Evolutionary conservation across 2,113 vertebrate genomes (phyloP), one percentile per base, ranked within the genome.

Genomic region (Gadus macrocephalus): DNA sequence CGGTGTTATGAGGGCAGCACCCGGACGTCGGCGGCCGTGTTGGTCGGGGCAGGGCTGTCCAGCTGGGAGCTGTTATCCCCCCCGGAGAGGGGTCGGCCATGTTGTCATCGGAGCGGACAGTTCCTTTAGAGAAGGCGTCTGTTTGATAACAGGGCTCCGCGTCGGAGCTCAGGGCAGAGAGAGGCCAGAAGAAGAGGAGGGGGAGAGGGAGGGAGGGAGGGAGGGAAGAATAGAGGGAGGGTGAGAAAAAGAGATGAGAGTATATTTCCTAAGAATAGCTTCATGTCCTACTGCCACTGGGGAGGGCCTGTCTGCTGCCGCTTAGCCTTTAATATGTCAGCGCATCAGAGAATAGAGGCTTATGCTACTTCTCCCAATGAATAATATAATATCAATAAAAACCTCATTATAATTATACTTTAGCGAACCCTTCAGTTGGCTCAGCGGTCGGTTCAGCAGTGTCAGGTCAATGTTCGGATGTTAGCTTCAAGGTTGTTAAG

Each of bases 81-180:
- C 15, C 42, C 59, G 59, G 61, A 79, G 17, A 70, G 60, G 60
- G 71, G 67, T 28, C 78, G 68, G 66, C 72, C 72, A 73, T 74
- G 53, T 73, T 83, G 84, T 83, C 78, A 71, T 53, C 64, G 25
- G 83, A 80, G 77, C 71, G 17, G 73, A 35, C 67, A 14, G 31
- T 66, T 76, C 78, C 74, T 80, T 75, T 64, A 67, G 68, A 22
- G 76, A 35, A 35, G 27, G 72, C 65, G 73, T 62, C 38, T 59
- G 66, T 9, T 3, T 27, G 14, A 53, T 55, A 16, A 55, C 20
- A 6, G n/a, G 31, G 67, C 61, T 77, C 74, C 53, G 62, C 11
- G 55, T 17, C 1, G n/a, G 15, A 58, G n/a, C 38, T 66, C 67
- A 31, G n/a, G 35, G 66, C 27, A n/a, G 3, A 58, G n/a, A 58